Conservation (phyloP, 2,113 vertebrate genomes). For the Pogonocichla stellata region DNA sequence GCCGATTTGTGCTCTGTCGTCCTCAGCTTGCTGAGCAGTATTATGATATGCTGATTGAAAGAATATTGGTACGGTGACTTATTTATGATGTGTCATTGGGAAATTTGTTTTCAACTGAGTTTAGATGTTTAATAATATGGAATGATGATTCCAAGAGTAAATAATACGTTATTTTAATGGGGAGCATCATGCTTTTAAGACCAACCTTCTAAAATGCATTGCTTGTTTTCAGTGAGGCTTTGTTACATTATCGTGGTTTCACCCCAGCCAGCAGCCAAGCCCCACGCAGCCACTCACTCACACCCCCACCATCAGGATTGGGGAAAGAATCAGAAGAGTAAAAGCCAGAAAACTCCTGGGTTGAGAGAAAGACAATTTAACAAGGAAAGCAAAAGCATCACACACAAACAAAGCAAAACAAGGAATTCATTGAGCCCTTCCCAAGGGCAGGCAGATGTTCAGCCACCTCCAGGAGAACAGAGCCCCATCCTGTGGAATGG, state of each 20-base stretch:
- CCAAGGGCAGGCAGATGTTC: not conserved
- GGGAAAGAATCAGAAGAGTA: not conserved
- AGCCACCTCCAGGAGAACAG: not conserved
- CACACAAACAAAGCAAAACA: not conserved
- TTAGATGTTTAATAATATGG: not conserved
- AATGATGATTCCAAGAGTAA: not conserved
- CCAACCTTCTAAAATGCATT: not conserved
- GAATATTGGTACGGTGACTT: conserved; percentile 78
- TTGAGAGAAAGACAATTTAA: not conserved
- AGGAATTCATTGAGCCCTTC: not conserved
- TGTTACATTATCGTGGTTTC: not conserved
- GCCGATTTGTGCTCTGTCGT: conserved; percentile 93
- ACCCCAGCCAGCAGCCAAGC: not conserved
- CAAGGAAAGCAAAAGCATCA: not conserved
- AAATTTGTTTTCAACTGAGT: not conserved
- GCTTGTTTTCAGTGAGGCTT: not conserved
- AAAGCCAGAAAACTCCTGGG: not conserved
- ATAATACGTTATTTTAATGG: not conserved
- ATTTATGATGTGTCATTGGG: not conserved
- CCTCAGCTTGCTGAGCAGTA: conserved; percentile 98
- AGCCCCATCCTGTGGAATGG: not conserved
- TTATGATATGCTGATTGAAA: conserved; percentile 96
- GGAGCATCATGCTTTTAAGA: not conserved
- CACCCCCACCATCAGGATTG: not conserved
- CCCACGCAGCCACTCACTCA: not conserved